A percentile compares a stretch with the other conserved stretches of the same genome.
phyloP scores from a whole-genome alignment of 1,140 invertebrate genomes.

The Drosophila sturtevanti region DNA sequence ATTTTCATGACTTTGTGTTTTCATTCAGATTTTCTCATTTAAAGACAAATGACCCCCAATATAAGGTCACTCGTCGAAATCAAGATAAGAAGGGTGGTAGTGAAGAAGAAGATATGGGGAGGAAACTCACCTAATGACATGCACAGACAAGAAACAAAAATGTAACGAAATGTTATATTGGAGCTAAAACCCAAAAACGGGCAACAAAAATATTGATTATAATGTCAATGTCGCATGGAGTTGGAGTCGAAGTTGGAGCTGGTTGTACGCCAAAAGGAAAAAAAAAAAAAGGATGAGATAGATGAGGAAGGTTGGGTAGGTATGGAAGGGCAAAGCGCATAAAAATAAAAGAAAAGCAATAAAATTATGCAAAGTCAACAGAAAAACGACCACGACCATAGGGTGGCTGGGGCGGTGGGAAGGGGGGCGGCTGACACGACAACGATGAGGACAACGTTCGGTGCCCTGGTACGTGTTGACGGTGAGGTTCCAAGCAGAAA shows the following conservation, averaged over 20 bases:
- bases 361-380: conserved; percentile 81
- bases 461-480: conserved; percentile 72
- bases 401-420: neutral
- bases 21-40: conserved; percentile 1
- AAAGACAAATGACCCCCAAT: conserved; percentile 26
- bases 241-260: conserved; percentile 15
- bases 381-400: conserved; percentile 63
- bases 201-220: conserved; percentile 76
- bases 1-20: neutral
- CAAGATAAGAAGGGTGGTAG: neutral
- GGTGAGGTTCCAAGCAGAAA: conserved; percentile 7
- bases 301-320: conserved; percentile 1
- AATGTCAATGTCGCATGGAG: conserved; percentile 70
- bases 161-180: conserved; percentile 12
- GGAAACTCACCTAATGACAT: conserved; percentile 19
- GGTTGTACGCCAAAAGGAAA: neutral
- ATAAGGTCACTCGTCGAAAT: conserved; percentile 29
- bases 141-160: conserved; percentile 27
- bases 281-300: neutral
- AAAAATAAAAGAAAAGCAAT: conserved; percentile 81
- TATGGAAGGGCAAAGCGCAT: conserved; percentile 58
- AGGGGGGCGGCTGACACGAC: too few relatives aligned
- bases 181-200: conserved; percentile 19
- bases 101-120: neutral
- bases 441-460: conserved; percentile 48